Percentiles rank a stretch among this genome's conserved stretches.
These are phyloP conservation scores for Bedellia somnulentella DNA, from an alignment of 2,888 invertebrate species.

Conservation along the genomic window DNA sequence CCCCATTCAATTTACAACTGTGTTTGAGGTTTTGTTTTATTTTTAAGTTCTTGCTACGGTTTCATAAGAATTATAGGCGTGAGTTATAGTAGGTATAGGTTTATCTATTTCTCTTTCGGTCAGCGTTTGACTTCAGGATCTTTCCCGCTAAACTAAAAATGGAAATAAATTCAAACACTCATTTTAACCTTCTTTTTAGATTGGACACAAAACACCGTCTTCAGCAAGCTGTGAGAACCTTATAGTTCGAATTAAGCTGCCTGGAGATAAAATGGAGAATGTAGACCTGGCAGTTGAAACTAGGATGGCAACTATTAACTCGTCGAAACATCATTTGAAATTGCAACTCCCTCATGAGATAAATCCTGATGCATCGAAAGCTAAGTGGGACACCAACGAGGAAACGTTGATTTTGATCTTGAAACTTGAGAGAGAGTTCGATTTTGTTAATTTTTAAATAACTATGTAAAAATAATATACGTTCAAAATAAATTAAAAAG, in stretches of 20 bases:
- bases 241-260: slow-evolving; percentile 74
- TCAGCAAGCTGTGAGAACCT: slow-evolving; percentile 88
- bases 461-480: no score
- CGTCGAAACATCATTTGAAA: slow-evolving; percentile 68
- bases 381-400: slow-evolving; percentile 72
- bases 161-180: no score
- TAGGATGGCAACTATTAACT: slow-evolving; percentile 63
- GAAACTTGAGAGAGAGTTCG: slow-evolving; percentile 77
- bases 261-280: slow-evolving; percentile 73
- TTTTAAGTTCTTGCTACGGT: no score
- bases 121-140: no score
- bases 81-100: no score
- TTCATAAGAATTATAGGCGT: no score
- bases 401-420: slow-evolving; percentile 72
- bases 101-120: no score
- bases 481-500: no score
- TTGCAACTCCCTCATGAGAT: slow-evolving; percentile 81
- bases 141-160: no score
- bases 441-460: slow-evolving; percentile 84
- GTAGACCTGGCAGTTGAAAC: slow-evolving; percentile 72
- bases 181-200: slow-evolving; percentile 36
- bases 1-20: no score
- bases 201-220: slow-evolving; percentile 76
- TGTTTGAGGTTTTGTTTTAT: no score
- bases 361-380: slow-evolving; percentile 78